A percentile compares a stretch with the other conserved stretches of the same genome.
These are phyloP conservation scores for Plectrocnemia conspersa DNA, from an alignment of 1,140 invertebrate species.

Conservation along the genomic window DNA sequence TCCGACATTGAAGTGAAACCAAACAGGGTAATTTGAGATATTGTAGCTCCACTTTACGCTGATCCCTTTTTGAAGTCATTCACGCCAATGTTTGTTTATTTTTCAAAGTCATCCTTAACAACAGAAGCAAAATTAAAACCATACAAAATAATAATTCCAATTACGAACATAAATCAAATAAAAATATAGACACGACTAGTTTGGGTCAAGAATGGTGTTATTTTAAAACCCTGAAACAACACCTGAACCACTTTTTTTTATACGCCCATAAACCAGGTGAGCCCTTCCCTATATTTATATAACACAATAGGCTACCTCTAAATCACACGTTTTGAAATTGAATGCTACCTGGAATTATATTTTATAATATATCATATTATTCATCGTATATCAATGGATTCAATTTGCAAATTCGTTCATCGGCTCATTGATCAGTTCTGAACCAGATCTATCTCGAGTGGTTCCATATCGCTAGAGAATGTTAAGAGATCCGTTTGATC, in stretches of 20 bases:
- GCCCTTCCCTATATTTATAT: no score
- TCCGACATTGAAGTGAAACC: conserved; percentile 16
- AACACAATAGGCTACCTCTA: conserved; percentile 3
- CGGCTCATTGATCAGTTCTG: no score
- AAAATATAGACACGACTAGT: background rate
- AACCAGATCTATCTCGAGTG: no score
- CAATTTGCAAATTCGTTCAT: no score
- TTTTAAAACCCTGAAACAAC: conserved; percentile 8
- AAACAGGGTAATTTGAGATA: conserved; percentile 20
- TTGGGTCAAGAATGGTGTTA: background rate
- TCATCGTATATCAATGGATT: no score
- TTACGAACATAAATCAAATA: background rate
- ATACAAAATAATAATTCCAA: background rate
- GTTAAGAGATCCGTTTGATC: no score
- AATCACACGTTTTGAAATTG: conserved; percentile 9
- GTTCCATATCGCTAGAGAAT: no score
- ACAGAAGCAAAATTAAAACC: background rate
- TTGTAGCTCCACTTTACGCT: conserved; percentile 7
- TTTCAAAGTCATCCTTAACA: background rate
- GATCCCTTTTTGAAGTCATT: conserved; percentile 7
- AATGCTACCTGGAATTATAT: conserved; percentile 9
- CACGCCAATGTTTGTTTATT: conserved; percentile 9
- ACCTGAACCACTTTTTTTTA: conserved; percentile 9
- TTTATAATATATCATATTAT: no score
- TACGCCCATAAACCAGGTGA: conserved; percentile 8